These are phyloP conservation scores for Podarcis siculus DNA, from an alignment of 2,797 vertebrate genomes.

Conservation along the genomic window DNA sequence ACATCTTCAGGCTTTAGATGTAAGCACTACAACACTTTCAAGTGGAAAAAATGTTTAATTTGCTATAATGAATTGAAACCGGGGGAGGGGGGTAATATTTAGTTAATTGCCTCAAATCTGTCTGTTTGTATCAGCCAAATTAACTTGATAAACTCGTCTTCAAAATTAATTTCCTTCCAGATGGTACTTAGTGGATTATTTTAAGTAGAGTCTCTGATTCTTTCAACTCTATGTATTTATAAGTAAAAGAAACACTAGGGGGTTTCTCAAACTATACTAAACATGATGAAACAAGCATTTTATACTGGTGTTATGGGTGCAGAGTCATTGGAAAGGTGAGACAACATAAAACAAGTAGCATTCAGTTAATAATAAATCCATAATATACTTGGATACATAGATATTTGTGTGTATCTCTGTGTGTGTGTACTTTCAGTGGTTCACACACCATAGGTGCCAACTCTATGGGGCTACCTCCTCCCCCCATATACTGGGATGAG, in stretches of 20 bases:
- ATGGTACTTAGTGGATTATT: conserved; percentile 66
- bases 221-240: conserved; percentile 63
- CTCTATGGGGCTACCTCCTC: no score
- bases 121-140: conserved; percentile 71
- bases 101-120: conserved; percentile 77
- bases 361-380: conserved; percentile 26
- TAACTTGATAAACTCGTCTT: conserved; percentile 75
- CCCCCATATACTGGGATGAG: no score
- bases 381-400: not conserved
- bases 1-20: conserved; percentile 45
- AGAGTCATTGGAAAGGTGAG: conserved; percentile 24
- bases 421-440: not conserved
- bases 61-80: conserved; percentile 76
- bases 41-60: conserved; percentile 76
- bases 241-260: conserved; percentile 59
- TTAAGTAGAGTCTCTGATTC: conserved; percentile 51
- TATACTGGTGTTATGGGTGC: conserved; percentile 32
- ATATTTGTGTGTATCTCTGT: no score
- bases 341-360: not conserved
- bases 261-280: conserved; percentile 22
- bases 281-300: conserved; percentile 48
- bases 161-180: conserved; percentile 75
- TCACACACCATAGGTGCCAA: no score
- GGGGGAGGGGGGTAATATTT: conserved; percentile 67
- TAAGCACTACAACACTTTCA: conserved; percentile 64